Evolutionary conservation across 2,888 invertebrate species (phyloP).

Genomic region (Cryptus armator): DNA sequence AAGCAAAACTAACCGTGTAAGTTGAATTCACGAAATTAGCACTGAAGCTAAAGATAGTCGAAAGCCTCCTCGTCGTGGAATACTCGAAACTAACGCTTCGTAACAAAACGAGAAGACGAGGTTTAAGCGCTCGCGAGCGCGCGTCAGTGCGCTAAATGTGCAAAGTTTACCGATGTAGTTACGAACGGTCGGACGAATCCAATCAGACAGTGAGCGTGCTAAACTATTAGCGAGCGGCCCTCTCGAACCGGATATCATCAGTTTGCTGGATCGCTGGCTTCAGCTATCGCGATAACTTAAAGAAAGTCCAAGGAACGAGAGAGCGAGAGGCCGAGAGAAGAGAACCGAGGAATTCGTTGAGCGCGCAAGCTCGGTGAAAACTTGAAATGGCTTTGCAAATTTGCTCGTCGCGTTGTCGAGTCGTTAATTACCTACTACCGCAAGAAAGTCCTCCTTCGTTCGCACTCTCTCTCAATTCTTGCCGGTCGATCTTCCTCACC

Average conservation of each 20-base stretch:
- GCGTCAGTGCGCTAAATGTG: conserved; percentile 76
- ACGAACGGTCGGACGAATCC: conserved; percentile 80
- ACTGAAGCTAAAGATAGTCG: conserved; percentile 16
- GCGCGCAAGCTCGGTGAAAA: conserved; percentile 73
- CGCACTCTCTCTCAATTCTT: conserved; percentile 48
- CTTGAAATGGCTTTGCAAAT: conserved; percentile 84
- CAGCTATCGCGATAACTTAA: conserved; percentile 66
- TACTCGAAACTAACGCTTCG: conserved; percentile 1
- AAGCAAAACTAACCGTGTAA: not conserved
- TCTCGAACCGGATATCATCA: conserved; percentile 59
- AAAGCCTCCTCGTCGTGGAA: conserved; percentile 1
- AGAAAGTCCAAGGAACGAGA: conserved; percentile 75
- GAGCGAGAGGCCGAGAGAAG: conserved; percentile 39
- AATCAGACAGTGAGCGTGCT: conserved; percentile 76
- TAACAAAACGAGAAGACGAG: conserved; percentile 33
- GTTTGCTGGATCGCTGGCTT: conserved; percentile 45
- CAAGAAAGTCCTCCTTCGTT: conserved; percentile 27
- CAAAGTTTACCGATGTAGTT: conserved; percentile 83
- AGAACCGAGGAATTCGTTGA: conserved; percentile 37
- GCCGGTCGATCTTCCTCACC: conserved; percentile 55
- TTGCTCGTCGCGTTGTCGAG: conserved; percentile 79
- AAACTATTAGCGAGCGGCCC: conserved; percentile 76
- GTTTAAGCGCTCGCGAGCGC: not conserved
- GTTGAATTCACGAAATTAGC: conserved; percentile 3
- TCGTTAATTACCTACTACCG: conserved; percentile 79